Percentiles rank a stretch among this genome's conserved stretches.
These are phyloP conservation scores for Apogon talboti DNA, from an alignment of 2,797 vertebrate species.

Conservation along the genomic window DNA sequence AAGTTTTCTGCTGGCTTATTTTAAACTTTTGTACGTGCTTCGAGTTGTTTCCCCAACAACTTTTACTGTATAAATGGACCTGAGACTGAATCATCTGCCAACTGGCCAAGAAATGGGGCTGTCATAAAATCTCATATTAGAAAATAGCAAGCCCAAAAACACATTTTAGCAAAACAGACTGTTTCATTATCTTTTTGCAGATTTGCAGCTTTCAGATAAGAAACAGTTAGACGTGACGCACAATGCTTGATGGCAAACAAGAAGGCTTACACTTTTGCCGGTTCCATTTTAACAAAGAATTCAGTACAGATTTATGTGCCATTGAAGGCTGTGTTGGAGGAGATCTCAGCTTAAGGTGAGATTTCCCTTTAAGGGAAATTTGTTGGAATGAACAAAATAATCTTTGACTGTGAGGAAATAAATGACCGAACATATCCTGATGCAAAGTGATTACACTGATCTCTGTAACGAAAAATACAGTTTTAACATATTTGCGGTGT, in stretches of 20 bases:
- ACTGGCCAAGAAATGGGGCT: not conserved
- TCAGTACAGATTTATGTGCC: not conserved
- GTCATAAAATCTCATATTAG: slow-evolving; percentile 6
- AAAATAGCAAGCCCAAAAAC: not conserved
- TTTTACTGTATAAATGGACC: not conserved
- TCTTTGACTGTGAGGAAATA: not conserved
- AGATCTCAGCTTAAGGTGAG: not conserved
- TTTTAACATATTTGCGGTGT: not conserved
- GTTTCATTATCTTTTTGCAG: too few relatives aligned
- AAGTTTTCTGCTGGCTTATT: not conserved
- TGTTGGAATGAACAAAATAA: not conserved
- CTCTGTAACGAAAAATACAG: not conserved
- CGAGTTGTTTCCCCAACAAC: not conserved
- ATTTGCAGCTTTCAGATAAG: too few relatives aligned
- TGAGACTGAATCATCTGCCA: not conserved
- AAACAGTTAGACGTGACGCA: too few relatives aligned
- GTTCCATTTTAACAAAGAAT: not conserved
- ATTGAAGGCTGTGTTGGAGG: not conserved
- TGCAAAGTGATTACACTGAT: not conserved
- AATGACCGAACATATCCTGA: not conserved
- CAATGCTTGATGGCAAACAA: too few relatives aligned
- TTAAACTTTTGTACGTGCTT: not conserved
- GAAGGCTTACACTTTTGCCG: too few relatives aligned
- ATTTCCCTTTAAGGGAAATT: not conserved
- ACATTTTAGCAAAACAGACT: not conserved